Percentiles rank a stretch among this genome's conserved stretches.
phyloP scores from a whole-genome alignment of 2,113 vertebrate genomes.

The Hippocampus comes region DNA sequence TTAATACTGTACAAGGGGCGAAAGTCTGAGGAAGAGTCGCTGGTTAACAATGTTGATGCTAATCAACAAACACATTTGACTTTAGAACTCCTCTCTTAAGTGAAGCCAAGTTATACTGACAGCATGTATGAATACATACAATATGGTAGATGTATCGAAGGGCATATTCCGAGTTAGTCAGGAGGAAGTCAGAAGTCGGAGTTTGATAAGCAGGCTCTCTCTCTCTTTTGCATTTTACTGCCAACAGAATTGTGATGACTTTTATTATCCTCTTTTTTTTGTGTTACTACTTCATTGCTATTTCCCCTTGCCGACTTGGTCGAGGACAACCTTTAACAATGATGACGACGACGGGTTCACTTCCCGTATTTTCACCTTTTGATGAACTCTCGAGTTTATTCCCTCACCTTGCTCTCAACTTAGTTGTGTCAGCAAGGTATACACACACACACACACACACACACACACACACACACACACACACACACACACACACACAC shows the following conservation, averaged over 20 bases:
- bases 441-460: constrained; percentile 15
- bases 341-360: constrained; percentile 16
- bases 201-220: constrained; percentile 8
- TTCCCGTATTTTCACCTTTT: constrained; percentile 23
- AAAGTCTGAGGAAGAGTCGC: not conserved
- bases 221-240: not conserved
- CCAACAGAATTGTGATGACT: constrained; percentile 10
- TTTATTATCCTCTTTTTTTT: not conserved
- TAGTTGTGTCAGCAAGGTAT: constrained; percentile 22
- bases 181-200: constrained; percentile 16
- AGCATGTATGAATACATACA: not conserved
- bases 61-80: not conserved
- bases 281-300: not conserved
- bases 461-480: too few relatives aligned
- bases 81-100: not conserved
- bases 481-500: too few relatives aligned
- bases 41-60: not conserved
- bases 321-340: not conserved
- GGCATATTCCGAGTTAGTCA: constrained; percentile 3
- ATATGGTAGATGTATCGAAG: not conserved
- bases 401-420: constrained; percentile 30
- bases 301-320: constrained; percentile 6
- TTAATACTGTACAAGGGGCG: not conserved
- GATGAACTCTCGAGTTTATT: constrained; percentile 38
- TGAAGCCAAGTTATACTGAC: not conserved